These are phyloP conservation scores for Whitmania pigra DNA, from an alignment of 1,140 invertebrate genomes.

Conservation along the genomic window DNA sequence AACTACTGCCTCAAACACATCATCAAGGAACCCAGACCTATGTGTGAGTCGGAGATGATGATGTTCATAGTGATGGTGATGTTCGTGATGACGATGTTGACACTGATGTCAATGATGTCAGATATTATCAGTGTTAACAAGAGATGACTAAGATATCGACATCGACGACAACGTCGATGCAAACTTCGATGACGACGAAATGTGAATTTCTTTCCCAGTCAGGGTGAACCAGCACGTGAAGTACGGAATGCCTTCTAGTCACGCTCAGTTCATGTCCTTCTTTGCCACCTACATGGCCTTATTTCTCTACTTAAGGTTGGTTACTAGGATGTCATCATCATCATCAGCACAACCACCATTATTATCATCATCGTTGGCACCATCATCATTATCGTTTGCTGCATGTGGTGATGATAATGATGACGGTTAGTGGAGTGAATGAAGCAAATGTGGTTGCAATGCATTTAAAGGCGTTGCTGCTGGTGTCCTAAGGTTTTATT, in stretches of 20 bases:
- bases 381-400: no score
- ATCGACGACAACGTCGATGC: background rate
- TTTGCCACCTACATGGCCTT: constrained; percentile 70
- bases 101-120: background rate
- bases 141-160: no score
- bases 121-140: no score
- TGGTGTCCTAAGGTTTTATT: no score
- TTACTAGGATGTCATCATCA: background rate
- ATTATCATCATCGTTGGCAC: background rate
- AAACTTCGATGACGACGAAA: background rate
- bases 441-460: no score
- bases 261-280: constrained; percentile 85
- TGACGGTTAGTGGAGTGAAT: background rate
- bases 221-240: constrained; percentile 50
- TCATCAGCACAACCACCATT: no score
- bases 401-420: background rate
- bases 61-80: constrained; percentile 32
- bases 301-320: constrained; percentile 72
- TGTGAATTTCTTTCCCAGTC: background rate
- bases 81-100: background rate
- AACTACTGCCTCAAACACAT: constrained; percentile 71
- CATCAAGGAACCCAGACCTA: constrained; percentile 64
- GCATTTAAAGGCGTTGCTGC: no score
- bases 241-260: constrained; percentile 86
- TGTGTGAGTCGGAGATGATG: constrained; percentile 29